Evolutionary conservation across 2,113 vertebrate genomes (phyloP).

Genomic region (cattle (Bos taurus)): DNA sequence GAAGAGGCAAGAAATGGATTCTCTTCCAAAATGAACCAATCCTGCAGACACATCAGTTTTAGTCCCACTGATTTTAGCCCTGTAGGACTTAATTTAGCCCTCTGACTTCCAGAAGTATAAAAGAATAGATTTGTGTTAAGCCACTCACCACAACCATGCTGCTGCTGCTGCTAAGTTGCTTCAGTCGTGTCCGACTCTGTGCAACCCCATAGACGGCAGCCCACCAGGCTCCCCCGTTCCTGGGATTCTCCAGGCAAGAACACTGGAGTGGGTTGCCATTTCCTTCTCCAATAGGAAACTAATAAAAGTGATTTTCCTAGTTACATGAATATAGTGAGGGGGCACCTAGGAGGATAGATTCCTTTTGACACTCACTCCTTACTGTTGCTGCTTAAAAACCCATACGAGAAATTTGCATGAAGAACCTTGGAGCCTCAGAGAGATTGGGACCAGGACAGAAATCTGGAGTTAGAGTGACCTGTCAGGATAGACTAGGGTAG

Average conservation of each 20-base stretch:
- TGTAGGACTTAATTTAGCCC: neutral
- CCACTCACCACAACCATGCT: neutral
- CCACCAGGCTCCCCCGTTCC: too few species aligned
- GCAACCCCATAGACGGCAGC: too few species aligned
- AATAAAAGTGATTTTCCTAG: neutral
- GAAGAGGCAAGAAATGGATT: neutral
- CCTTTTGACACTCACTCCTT: neutral
- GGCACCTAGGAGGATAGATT: neutral
- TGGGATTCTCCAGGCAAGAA: too few species aligned
- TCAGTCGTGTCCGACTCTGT: too few species aligned
- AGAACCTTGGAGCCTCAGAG: neutral
- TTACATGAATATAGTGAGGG: neutral
- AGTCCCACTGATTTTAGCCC: neutral
- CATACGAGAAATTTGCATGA: neutral
- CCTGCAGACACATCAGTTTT: neutral
- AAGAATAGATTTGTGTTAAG: neutral
- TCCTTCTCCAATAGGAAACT: neutral
- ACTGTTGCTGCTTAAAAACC: neutral
- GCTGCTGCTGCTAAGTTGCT: too few species aligned
- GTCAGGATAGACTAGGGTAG: neutral
- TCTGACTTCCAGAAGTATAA: neutral
- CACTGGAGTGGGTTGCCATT: too few species aligned
- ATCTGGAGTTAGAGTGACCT: neutral
- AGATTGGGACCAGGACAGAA: neutral
- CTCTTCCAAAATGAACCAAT: neutral